Evolutionary conservation across 2,797 vertebrate species (phyloP).

Genomic region (Enteromius trimaculatus): DNA sequence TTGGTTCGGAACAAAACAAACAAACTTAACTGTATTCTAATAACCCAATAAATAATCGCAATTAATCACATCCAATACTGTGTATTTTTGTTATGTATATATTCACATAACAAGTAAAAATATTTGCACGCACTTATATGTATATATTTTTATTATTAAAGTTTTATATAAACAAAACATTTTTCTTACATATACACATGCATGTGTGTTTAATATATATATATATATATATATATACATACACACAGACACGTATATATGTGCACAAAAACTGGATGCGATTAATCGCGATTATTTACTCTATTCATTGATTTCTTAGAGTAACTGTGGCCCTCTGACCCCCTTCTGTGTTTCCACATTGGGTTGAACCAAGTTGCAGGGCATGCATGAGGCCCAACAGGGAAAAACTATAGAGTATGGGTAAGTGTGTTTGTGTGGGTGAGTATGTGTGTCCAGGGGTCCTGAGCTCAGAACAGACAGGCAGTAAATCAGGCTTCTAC

Average conservation of each 20-base stretch:
- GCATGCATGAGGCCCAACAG: slow-evolving; percentile 56
- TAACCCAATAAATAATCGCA: neutral
- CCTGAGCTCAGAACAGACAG: slow-evolving; percentile 62
- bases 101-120: no score
- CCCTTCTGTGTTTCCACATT: slow-evolving; percentile 67
- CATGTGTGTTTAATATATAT: no score
- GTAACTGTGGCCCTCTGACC: slow-evolving; percentile 67
- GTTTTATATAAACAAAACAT: no score
- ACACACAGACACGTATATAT: no score
- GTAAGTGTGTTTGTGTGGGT: slow-evolving; percentile 37
- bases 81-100: no score
- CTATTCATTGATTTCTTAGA: slow-evolving; percentile 68
- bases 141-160: no score
- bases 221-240: no score
- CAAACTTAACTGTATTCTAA: slow-evolving; percentile 7
- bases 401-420: slow-evolving; percentile 68
- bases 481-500: slow-evolving; percentile 68
- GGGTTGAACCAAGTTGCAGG: slow-evolving; percentile 59
- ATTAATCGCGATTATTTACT: slow-evolving; percentile 49
- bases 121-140: no score
- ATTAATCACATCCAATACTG: no score
- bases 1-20: neutral
- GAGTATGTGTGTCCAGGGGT: slow-evolving; percentile 27
- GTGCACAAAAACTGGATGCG: no score
- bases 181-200: no score